Evolutionary conservation across 2,113 vertebrate species (phyloP).

Genomic region (Notarius quadriscutis): DNA sequence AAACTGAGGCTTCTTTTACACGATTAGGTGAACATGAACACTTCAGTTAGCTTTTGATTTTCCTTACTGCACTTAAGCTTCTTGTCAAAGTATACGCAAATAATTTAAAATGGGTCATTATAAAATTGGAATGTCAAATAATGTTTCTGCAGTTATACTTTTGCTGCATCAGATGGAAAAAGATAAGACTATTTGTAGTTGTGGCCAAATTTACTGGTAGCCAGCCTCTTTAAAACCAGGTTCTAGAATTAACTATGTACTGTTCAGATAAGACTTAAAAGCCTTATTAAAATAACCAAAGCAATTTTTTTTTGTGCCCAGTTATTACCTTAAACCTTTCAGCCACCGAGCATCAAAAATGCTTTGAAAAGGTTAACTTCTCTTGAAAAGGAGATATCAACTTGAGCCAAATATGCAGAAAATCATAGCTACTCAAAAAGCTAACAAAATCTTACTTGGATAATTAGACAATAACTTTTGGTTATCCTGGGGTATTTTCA

Average conservation of each 20-base stretch:
- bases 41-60: neutral
- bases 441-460: neutral
- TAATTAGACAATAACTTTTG: neutral
- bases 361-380: neutral
- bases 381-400: neutral
- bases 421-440: neutral
- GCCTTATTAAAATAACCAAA: neutral
- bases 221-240: neutral
- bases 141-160: neutral
- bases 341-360: neutral
- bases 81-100: neutral
- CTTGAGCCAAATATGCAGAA: neutral
- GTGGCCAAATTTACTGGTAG: conserved; percentile 19
- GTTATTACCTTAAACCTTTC: neutral
- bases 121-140: neutral
- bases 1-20: neutral
- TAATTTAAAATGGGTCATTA: neutral
- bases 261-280: neutral
- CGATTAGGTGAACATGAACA: neutral
- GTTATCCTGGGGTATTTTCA: too few relatives aligned
- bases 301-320: neutral
- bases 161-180: neutral
- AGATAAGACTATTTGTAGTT: neutral
- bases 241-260: neutral
- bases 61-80: neutral